Evolutionary conservation across 1,140 invertebrate species (phyloP).

Genomic region (Pantala flavescens): DNA sequence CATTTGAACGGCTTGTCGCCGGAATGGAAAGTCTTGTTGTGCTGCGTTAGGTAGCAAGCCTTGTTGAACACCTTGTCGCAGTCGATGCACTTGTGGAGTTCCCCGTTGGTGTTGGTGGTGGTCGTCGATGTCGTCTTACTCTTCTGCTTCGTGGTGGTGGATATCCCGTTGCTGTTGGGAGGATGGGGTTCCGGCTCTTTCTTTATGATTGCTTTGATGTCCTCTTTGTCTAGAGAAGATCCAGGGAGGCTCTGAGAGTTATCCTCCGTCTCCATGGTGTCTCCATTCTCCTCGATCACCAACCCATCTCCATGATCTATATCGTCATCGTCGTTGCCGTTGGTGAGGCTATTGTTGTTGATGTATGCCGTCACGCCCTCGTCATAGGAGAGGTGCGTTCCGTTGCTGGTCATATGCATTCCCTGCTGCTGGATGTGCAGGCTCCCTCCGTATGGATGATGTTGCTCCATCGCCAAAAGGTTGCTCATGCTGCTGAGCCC

Average conservation of each 20-base stretch:
- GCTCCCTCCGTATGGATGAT: slow-evolving; percentile 30
- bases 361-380: slow-evolving; percentile 13
- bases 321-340: neutral
- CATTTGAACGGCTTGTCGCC: slow-evolving; percentile 81
- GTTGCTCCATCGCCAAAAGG: slow-evolving; percentile 20
- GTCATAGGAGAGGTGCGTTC: slow-evolving; percentile 22
- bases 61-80: slow-evolving; percentile 79
- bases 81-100: slow-evolving; percentile 60
- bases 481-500: slow-evolving; percentile 45
- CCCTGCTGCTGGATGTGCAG: slow-evolving; percentile 26
- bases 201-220: neutral
- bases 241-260: neutral
- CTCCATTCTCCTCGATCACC: neutral
- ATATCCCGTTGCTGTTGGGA: neutral
- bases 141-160: neutral
- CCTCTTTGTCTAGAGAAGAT: neutral
- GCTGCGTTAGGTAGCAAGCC: slow-evolving; percentile 77
- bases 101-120: slow-evolving; percentile 33
- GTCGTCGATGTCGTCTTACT: neutral
- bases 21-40: slow-evolving; percentile 79
- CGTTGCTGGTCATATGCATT: slow-evolving; percentile 14
- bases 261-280: neutral
- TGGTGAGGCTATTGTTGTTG: slow-evolving; percentile 19
- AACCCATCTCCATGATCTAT: neutral
- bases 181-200: neutral